These are phyloP conservation scores for Pseudachorutes palmiensis DNA, from an alignment of 1,140 invertebrate species.

Conservation along the genomic window DNA sequence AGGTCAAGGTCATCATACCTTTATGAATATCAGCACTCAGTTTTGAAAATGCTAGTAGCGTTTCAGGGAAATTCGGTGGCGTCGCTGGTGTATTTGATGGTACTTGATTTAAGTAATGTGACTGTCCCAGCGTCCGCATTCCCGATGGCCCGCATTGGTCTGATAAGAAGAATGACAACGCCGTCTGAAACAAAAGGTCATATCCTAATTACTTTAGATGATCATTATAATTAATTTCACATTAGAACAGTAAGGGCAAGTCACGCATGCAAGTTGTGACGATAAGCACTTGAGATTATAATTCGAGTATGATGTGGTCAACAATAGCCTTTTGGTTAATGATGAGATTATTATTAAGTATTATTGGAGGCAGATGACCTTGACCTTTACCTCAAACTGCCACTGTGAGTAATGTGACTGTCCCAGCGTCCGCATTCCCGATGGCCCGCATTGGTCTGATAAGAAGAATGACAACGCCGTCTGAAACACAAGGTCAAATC, in stretches of 20 bases:
- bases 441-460: not conserved
- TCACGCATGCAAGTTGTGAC: no score
- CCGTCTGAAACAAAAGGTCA: conserved; percentile 22
- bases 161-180: conserved; percentile 10
- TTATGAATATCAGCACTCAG: conserved; percentile 7
- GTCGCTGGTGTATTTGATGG: conserved; percentile 36
- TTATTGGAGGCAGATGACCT: no score
- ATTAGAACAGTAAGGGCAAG: no score
- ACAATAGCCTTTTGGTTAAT: no score
- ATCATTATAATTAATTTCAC: no score
- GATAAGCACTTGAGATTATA: no score
- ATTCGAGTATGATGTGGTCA: no score
- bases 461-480: conserved; percentile 18
- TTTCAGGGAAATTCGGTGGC: conserved; percentile 34
- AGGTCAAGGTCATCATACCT: no score
- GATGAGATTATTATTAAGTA: no score
- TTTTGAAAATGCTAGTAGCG: conserved; percentile 33
- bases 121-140: not conserved
- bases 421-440: not conserved
- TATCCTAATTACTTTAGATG: not conserved
- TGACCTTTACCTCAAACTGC: conserved; percentile 89
- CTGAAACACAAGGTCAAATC: conserved; percentile 16
- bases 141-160: not conserved
- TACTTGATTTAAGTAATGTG: conserved; percentile 3
- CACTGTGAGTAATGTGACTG: conserved; percentile 56